Evolutionary conservation across 2,888 invertebrate genomes (phyloP), one percentile per base, ranked within the genome.

Genomic region (Andrena haemorrhoa): DNA sequence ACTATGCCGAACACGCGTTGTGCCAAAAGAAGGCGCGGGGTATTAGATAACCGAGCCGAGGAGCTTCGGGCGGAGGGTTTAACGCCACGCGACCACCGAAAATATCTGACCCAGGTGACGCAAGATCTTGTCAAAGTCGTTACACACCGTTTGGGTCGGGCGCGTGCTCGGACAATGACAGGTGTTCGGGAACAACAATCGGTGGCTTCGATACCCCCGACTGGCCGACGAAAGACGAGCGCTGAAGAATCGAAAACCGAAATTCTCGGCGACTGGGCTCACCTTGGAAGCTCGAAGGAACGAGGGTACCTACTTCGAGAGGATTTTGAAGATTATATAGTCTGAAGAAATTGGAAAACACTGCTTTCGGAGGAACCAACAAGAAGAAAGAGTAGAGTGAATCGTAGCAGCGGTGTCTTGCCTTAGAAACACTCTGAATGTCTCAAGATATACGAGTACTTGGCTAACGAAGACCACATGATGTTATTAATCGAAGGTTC

Each of bases 61-160:
- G 61, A 70, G 74, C 68, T 79, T 68, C 41, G 10, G 4, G 84
- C 75, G 53, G 64, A 80, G 85, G 66, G 89, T 89, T 88, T 86
- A 90, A 89, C 89, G 90, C 87, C 89, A 88, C 88, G 88, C 89
- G 87, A 88, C 85, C 75, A 87, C 87, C 89, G 58, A 84, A 91
- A 91, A 91, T 91, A 91, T 89, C 90, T 88, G 88, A 90, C 89
- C 89, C 83, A 85, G 75, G 88, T 91, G 89, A 91, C 84, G 90
- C 89, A 91, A 90, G 86, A 89, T 86, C 78, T 84, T 90, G 89
- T 85, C 86, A 86, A 84, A 86, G 82, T 83, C 79, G 83, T 85
- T 84, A 83, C 80, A 78, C 82, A 75, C 61, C 70, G 84, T 66
- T 75, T 70, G 63, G 72, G 70, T 64, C 64, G 68, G 72, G 69